These are phyloP conservation scores for Sebastes umbrosus DNA, from an alignment of 2,797 vertebrate species.

Conservation along the genomic window DNA sequence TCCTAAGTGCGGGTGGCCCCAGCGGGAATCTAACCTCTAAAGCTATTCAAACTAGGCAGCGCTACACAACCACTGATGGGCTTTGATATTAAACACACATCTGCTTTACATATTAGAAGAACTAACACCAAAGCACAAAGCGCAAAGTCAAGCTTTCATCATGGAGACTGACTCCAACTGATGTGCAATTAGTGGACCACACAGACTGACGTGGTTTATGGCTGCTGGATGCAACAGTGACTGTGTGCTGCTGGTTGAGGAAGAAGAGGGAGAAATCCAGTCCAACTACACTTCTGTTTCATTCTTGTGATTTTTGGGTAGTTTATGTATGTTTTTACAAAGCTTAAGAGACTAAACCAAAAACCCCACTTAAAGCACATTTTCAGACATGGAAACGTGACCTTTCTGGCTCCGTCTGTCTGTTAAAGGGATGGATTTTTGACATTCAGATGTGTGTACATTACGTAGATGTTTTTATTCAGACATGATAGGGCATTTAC, in stretches of 20 bases:
- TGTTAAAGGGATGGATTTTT: not conserved
- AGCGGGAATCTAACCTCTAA: constrained; percentile 60
- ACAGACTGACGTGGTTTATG: constrained; percentile 72
- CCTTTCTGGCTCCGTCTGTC: not conserved
- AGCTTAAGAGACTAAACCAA: not conserved
- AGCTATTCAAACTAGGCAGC: constrained; percentile 45
- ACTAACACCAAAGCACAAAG: constrained; percentile 75
- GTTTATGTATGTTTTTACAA: not conserved
- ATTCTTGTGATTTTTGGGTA: not conserved
- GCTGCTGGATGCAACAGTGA: constrained; percentile 42
- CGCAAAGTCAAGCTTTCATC: constrained; percentile 78
- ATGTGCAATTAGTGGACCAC: constrained; percentile 79
- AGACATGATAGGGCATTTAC: not conserved
- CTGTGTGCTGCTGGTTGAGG: constrained; percentile 26
- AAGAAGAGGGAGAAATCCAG: not conserved
- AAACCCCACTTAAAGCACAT: not conserved
- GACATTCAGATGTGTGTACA: not conserved
- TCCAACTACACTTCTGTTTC: not conserved
- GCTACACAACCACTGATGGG: constrained; percentile 61
- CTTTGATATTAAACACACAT: constrained; percentile 77
- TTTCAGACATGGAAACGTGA: not conserved
- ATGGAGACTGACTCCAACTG: constrained; percentile 73
- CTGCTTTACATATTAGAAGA: constrained; percentile 80
- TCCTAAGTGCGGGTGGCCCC: constrained; percentile 71
- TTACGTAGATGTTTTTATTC: not conserved